Evolutionary conservation across 2,888 invertebrate species (phyloP).

Genomic region (Cephus rjabovi): DNA sequence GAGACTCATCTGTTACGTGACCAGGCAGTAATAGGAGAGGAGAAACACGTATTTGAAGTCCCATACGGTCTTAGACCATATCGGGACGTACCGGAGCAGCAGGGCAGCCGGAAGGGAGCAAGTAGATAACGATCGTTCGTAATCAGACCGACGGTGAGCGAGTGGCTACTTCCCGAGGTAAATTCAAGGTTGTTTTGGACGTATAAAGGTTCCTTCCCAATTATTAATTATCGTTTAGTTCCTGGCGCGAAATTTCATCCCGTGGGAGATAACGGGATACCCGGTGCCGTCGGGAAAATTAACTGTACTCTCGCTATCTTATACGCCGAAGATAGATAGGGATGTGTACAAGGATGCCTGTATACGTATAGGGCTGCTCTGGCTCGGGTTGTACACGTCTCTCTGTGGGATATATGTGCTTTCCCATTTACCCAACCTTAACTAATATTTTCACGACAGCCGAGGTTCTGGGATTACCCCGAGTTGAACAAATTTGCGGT

Average conservation of each 20-base stretch:
- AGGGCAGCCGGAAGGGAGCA: not conserved
- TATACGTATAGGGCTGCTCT: not conserved
- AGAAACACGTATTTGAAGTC: not conserved
- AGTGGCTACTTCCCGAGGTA: not conserved
- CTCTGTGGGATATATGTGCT: not conserved
- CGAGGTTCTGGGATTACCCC: not conserved
- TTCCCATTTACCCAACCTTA: not conserved
- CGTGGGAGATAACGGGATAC: not conserved
- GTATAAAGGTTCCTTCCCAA: not conserved
- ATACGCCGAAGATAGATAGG: not conserved
- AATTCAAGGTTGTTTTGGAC: not conserved
- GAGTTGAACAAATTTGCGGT: not conserved
- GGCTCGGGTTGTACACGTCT: not conserved
- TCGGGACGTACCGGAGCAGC: not conserved
- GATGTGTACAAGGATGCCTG: not conserved
- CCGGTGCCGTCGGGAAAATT: not conserved
- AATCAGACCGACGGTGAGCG: not conserved
- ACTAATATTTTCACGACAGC: not conserved
- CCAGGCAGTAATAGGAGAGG: not conserved
- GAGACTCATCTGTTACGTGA: not conserved
- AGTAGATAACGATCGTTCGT: not conserved
- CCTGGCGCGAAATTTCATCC: not conserved
- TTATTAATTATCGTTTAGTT: not conserved
- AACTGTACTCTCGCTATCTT: not conserved
- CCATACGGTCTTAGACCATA: not conserved